Base-by-base conservation (phyloP, 2,113 vertebrate genomes). In the Prietella phreatophila region DNA sequence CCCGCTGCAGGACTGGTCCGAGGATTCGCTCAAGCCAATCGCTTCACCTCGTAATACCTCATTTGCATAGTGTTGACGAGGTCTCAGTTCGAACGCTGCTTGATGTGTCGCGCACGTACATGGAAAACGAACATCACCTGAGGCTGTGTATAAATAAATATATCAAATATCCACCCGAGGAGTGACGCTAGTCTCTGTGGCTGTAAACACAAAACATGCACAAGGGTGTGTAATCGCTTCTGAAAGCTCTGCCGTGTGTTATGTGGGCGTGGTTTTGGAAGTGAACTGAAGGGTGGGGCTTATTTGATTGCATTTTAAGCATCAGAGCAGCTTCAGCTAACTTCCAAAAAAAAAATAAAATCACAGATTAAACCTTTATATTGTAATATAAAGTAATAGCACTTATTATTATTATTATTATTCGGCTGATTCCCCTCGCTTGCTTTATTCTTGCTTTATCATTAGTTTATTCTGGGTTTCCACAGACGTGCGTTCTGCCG, bases 401-500 rank as follows among this genome's bases (percentile, higher is more conserved):
- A 42, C 39, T 14, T 56, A 56, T 56, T 56, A 56, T 56, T 67
- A 11, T 65, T 65, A n/a, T 33, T 69, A 1, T 69, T 15, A n/a
- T 67, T 0, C n/a, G 1, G 5, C 15, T 71, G 5, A 7, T 71
- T 36, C 30, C 30, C 20, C 20, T 75, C 20, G 5, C 75, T 27
- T 17, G 3, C 39, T 5, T 71, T 19, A 71, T 19, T 71, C 30
- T 22, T 36, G 19, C 19, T 39, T 53, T 53, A 27, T 73, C 39
- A 73, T 39, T 19, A 47, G 3, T 27, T 76, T 47, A 30, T 53
- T 55, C 47, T 6, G 76, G 47, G 76, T 80, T 80, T 55, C 76
- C 27, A 30, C 50, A 30, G 75, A 10, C 17, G 76, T 80, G 50
- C 1, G 82, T 61, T 85, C 83, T 85, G 63, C 82, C 84, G 84